phyloP scores from a whole-genome alignment of 2,797 vertebrate species.

The Malurus leucopterus region DNA sequence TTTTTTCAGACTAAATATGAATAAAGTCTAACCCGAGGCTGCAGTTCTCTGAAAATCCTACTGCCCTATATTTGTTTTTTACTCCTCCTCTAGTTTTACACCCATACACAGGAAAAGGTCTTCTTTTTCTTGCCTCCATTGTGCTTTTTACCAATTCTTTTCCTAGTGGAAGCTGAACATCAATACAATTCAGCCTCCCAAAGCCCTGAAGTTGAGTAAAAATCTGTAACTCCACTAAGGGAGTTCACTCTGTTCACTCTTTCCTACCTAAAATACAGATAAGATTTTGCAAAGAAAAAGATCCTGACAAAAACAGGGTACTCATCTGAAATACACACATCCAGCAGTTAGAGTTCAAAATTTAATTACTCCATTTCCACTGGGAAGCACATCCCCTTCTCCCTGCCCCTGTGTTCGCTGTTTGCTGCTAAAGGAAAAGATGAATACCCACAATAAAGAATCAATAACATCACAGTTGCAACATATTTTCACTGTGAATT shows the following conservation, averaged over 20 bases:
- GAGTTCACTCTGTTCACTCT: not conserved
- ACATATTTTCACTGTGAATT: conserved; percentile 20
- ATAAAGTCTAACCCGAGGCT: not conserved
- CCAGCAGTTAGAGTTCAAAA: conserved; percentile 15
- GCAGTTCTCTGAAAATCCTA: not conserved
- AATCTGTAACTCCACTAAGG: not conserved
- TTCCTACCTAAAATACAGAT: not conserved
- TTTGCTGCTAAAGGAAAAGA: conserved; percentile 42
- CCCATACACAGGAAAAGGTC: not conserved
- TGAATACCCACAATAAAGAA: conserved; percentile 59
- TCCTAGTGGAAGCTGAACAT: not conserved
- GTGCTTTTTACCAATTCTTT: not conserved
- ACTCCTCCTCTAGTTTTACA: not conserved
- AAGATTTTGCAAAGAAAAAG: not conserved
- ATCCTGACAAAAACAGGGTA: not conserved
- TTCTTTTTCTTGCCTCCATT: not conserved
- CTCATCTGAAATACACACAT: not conserved
- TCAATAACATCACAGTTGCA: conserved; percentile 7
- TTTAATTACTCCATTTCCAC: conserved; percentile 41
- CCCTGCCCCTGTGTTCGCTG: not conserved
- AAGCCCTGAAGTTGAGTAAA: not conserved
- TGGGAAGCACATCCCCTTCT: not conserved
- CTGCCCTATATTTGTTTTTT: not conserved
- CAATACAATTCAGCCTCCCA: not conserved
- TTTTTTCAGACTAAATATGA: not conserved